Evolutionary conservation across 2,113 vertebrate species (phyloP), one percentile per base, ranked within the genome.

Genomic region (Pterocles burchelli): DNA sequence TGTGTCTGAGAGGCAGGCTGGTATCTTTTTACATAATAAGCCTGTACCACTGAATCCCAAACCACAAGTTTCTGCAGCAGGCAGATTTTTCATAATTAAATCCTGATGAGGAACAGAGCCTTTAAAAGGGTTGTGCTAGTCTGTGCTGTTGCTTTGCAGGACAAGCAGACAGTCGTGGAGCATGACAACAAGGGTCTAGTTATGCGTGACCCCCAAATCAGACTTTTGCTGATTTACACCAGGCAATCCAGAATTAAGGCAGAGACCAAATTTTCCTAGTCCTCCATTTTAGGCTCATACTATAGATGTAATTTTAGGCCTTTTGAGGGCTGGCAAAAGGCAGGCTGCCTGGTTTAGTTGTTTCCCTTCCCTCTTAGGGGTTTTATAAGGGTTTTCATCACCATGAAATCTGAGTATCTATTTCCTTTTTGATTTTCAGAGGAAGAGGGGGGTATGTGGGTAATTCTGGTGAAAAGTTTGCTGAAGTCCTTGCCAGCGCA

Each of bases 61-160:
- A 82, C 72, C 85, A 81, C 67, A 75, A 74, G 24, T 70, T 95
- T 95, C 89, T 95, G 66, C 45, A 80, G 57, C 41, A 81, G 95
- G 87, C 45, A 28, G 81, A 66, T 71, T 86, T 78, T 93, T 79
- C 51, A 38, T 94, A 91, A 96, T 95, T 92, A 95, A 97, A 91
- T 88, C 73, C 71, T 70, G 65, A 65, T 48, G 77, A 93, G 58
- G 59, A 94, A 38, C 74, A 95, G 81, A 90, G 73, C 7, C 48
- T 94, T 97, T 93, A 55, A 67, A 92, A 71, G 65, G 17, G 13
- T 52, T 54, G 15, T 66, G 58, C 72, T 85, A 28, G 33, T 73
- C 74, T 78, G 51, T 59, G 43, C 26, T 51, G 21, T 33, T 17
- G 29, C 7, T 85, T 77, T 94, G 88, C 61, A 85, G 92, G 71